phyloP scores from a whole-genome alignment of 2,113 vertebrate species.

The Aepyceros melampus region DNA sequence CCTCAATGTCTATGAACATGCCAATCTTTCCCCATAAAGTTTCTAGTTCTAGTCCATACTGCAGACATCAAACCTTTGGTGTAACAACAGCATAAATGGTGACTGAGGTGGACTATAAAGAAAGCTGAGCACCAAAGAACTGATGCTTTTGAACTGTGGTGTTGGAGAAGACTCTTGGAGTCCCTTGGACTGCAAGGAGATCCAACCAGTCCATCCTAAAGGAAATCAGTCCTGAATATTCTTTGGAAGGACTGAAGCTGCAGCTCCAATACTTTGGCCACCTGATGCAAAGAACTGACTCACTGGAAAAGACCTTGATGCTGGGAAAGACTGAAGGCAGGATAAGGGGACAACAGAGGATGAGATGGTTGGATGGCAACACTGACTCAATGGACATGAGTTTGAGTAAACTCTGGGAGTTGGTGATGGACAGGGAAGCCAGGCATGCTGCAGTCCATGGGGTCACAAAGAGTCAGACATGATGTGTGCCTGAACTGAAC shows the following conservation, averaged over 20 bases:
- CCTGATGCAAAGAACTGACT: neutral
- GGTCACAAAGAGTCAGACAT: neutral
- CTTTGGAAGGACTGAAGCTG: neutral
- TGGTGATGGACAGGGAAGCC: neutral
- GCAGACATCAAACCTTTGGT: neutral
- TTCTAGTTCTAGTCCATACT: neutral
- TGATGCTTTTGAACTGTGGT: neutral
- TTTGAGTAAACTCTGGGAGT: neutral
- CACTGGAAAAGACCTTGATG: neutral
- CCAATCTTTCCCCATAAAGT: neutral
- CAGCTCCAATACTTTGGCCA: neutral
- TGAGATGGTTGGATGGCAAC: neutral
- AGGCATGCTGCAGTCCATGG: neutral
- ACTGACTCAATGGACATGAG: accelerated
- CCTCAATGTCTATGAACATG: neutral
- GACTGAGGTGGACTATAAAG: neutral
- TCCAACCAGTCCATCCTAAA: neutral
- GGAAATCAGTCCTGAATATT: neutral
- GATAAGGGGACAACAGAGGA: neutral
- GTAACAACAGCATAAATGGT: neutral
- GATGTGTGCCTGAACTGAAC: neutral
- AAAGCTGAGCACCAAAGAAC: neutral
- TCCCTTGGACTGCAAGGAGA: neutral
- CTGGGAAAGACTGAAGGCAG: neutral
- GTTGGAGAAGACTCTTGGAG: neutral